A percentile compares a stretch with the other conserved stretches of the same genome.
Conservation (phyloP, 2,113 vertebrate genomes). For the Nothocercus julius region DNA sequence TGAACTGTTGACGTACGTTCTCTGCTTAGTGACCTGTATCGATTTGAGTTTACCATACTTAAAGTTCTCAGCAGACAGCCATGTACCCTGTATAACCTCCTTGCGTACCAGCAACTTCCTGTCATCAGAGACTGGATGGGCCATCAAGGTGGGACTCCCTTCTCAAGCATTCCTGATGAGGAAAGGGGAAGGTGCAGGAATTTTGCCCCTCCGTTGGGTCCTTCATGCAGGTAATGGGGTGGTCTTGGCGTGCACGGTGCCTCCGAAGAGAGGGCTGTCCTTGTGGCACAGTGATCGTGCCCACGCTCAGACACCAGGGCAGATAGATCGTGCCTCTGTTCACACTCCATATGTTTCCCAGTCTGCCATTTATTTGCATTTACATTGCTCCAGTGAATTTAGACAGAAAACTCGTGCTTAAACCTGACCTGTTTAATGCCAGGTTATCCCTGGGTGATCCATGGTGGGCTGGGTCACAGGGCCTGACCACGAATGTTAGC, state of each 20-base stretch:
- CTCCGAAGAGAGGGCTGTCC: not conserved
- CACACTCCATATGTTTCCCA: not conserved
- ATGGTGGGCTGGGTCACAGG: not conserved
- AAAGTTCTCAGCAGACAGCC: not conserved
- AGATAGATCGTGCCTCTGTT: not conserved
- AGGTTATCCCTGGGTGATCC: not conserved
- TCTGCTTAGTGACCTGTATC: not conserved
- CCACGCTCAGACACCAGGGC: not conserved
- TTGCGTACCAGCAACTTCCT: not conserved
- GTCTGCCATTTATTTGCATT: not conserved
- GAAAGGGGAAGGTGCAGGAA: not conserved
- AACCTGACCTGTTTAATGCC: not conserved
- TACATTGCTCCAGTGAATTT: not conserved
- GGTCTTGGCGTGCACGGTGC: not conserved
- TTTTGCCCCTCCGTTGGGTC: not conserved
- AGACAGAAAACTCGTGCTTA: not conserved
- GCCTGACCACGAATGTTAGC: not conserved
- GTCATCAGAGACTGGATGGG: not conserved
- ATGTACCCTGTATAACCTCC: not conserved
- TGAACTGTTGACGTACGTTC: not conserved
- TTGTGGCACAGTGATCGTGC: not conserved
- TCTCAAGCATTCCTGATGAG: not conserved
- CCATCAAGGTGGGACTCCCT: not conserved
- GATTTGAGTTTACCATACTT: not conserved
- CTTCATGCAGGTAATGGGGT: not conserved